Evolutionary conservation across 2,888 invertebrate species (phyloP), one percentile per base, ranked within the genome.

Genomic region (Ashinkailepas kermadecensis): DNA sequence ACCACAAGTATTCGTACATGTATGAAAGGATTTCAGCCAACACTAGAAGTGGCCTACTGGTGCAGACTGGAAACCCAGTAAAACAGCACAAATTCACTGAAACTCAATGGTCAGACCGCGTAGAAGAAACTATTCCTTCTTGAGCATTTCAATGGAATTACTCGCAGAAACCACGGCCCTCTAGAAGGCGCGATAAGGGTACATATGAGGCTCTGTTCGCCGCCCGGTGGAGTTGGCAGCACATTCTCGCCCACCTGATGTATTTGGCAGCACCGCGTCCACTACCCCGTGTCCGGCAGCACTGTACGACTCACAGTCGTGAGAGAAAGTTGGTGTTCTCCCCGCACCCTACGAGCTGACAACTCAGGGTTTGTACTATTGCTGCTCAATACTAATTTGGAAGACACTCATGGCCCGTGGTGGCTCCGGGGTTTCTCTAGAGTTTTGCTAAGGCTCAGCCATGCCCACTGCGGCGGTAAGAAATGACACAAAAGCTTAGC

Each of bases 71-170:
- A 18, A 56, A 74, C 54, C 54, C 21, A 74, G 54, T 9, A 74
- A 15, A 54, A 74, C 56, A 2, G 56, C 11, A 15, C 12, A 11
- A 74, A 21, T 23, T 74, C 74, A 74, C 74, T 74, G 11, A 74
- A 74, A 74, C 74, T 21, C 54, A 74, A 7, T 15, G 70, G 21
- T 23, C 74, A 56, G 56, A 56, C 74, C 56, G 54, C 74, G 21
- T 56, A 54, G 56, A 74, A 15, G 56, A 56, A 56, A 74, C 70
- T 70, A 70, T 39, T 23, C 74, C 56, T 21, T 74, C 74, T 74
- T 74, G 74, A 74, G 74, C 74, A 74, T 74, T 74, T 74, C 21
- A 74, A 54, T 74, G 74, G 74, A 74, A 74, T 74, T 74, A 70
- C 74, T 54, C 56, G 23, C 21, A 23, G 9, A 74, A 74, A 56